Conservation (phyloP, 2,113 vertebrate genomes). For the Okapia johnstoni region DNA sequence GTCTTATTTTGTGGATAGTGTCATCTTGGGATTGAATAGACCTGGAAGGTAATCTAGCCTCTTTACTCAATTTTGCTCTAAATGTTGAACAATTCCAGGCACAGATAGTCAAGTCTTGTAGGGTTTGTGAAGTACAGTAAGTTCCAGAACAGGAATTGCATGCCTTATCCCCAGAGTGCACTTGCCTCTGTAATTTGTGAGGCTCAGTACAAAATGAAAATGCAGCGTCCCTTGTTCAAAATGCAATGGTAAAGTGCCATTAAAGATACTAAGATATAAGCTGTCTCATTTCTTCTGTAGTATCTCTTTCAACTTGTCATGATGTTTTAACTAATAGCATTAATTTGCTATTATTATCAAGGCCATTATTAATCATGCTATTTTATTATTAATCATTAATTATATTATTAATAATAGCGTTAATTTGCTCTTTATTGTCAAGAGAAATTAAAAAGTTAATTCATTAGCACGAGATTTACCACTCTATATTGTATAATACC, state of each 20-base stretch:
- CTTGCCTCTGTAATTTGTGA: neutral
- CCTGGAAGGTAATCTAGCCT: neutral
- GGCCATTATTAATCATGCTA: neutral
- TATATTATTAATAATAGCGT: neutral
- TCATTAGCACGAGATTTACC: neutral
- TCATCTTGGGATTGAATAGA: neutral
- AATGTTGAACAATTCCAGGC: neutral
- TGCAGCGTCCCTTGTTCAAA: neutral
- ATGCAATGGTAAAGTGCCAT: neutral
- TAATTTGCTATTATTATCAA: neutral
- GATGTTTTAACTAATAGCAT: neutral
- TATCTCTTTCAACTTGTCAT: neutral
- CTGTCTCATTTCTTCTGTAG: neutral
- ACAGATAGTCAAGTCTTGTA: neutral
- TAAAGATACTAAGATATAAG: neutral
- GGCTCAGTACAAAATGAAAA: neutral
- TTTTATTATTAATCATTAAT: neutral
- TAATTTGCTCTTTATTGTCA: neutral
- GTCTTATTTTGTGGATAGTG: neutral
- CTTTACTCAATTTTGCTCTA: neutral
- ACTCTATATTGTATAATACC: neutral
- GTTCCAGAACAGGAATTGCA: neutral
- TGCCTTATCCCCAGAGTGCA: neutral
- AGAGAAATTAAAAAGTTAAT: neutral
- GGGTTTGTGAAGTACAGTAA: neutral